Evolutionary conservation across 2,888 invertebrate species (phyloP).

Genomic region (Molanna angustata): DNA sequence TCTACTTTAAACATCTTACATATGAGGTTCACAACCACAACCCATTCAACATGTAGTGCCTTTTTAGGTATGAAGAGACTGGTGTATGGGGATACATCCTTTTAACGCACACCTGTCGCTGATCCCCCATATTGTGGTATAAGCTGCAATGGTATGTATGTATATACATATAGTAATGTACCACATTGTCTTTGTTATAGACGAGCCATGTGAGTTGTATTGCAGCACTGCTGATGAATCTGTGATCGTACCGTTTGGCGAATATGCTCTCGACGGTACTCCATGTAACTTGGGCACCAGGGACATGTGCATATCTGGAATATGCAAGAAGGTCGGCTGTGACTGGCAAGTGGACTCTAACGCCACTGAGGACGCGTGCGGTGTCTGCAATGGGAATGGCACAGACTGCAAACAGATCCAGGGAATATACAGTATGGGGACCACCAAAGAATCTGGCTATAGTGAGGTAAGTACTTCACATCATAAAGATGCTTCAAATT

Average conservation of each 20-base stretch:
- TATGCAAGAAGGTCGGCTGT: conserved; percentile 82
- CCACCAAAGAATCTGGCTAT: conserved; percentile 55
- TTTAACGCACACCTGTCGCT: no score
- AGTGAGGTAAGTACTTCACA: conserved; percentile 54
- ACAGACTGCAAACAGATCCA: conserved; percentile 75
- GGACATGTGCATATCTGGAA: conserved; percentile 75
- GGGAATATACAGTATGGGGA: conserved; percentile 67
- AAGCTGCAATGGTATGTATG: no score
- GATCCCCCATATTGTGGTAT: no score
- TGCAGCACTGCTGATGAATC: conserved; percentile 76
- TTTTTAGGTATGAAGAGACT: no score
- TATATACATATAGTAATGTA: no score
- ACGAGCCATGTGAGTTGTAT: conserved; percentile 77
- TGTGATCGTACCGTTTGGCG: conserved; percentile 70
- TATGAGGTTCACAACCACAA: no score
- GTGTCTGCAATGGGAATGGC: conserved; percentile 82
- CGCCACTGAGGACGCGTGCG: conserved; percentile 79
- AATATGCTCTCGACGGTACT: conserved; percentile 79
- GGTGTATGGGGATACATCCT: no score
- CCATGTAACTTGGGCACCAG: conserved; percentile 77
- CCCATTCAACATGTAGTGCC: no score
- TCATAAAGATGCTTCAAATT: no score
- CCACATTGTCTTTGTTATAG: no score
- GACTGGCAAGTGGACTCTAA: conserved; percentile 84
- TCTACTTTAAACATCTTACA: no score